Percentiles rank a stretch among this genome's conserved stretches.
Evolutionary conservation across 2,888 invertebrate species (phyloP).

Genomic region (Agrochola lota): DNA sequence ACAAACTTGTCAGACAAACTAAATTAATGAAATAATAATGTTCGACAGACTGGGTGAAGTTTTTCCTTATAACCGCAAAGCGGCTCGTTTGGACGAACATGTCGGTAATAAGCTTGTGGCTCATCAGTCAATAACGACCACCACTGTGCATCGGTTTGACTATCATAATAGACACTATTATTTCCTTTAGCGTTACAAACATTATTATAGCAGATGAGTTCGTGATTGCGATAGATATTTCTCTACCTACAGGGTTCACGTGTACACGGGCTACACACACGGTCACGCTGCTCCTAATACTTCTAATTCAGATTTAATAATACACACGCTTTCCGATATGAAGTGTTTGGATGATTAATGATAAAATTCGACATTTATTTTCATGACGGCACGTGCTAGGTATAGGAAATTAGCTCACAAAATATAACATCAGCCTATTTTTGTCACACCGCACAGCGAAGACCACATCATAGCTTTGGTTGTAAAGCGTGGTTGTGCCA

Average conservation of each 20-base stretch:
- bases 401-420: background rate
- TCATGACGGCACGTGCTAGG: background rate
- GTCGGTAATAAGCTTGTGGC: constrained; percentile 12
- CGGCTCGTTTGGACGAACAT: constrained; percentile 15
- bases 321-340: background rate
- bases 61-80: constrained; percentile 38
- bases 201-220: constrained; percentile 1
- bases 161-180: constrained; percentile 13
- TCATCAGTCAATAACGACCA: constrained; percentile 26
- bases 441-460: background rate
- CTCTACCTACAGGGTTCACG: background rate
- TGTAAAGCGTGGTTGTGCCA: background rate
- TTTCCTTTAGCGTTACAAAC: constrained; percentile 1
- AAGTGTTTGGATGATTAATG: background rate
- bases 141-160: constrained; percentile 13
- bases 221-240: constrained; percentile 8
- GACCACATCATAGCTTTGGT: background rate
- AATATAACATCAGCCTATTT: background rate
- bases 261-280: background rate
- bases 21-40: constrained; percentile 34
- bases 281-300: background rate
- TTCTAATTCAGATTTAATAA: background rate
- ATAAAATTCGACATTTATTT: background rate
- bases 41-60: constrained; percentile 5
- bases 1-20: constrained; percentile 12